Evolutionary conservation across 2,113 vertebrate genomes (phyloP).

Genomic region (Smithornis capensis): DNA sequence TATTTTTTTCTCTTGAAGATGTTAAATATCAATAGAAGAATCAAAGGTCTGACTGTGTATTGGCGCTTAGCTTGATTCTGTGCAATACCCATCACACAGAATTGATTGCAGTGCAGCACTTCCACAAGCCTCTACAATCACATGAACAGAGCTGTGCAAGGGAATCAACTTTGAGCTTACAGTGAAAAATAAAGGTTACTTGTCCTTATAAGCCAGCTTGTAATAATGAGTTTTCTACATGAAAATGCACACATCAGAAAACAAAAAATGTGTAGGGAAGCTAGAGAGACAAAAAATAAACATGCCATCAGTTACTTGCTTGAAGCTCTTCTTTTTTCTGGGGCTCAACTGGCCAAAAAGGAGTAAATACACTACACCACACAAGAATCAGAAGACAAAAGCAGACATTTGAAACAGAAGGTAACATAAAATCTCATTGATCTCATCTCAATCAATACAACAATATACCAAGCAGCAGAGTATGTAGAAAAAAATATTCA

Average conservation of each 20-base stretch:
- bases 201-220: conserved; percentile 66
- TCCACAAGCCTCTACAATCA: conserved; percentile 47
- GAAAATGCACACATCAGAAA: conserved; percentile 76
- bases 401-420: conserved; percentile 78
- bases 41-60: not conserved
- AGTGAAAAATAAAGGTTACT: conserved; percentile 45
- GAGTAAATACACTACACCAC: conserved; percentile 89
- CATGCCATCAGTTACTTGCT: conserved; percentile 97
- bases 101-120: not conserved
- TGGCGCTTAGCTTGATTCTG: conserved; percentile 13
- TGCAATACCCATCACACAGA: conserved; percentile 5
- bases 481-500: not conserved
- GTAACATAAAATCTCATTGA: conserved; percentile 61
- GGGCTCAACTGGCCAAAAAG: conserved; percentile 94
- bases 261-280: conserved; percentile 76
- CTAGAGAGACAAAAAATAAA: conserved; percentile 80
- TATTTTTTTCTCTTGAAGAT: not conserved
- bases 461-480: not conserved
- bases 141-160: not conserved
- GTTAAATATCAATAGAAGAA: not conserved
- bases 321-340: conserved; percentile 95
- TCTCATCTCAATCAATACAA: conserved; percentile 35
- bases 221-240: conserved; percentile 74
- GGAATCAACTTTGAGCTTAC: conserved; percentile 25
- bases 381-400: conserved; percentile 84